These are phyloP conservation scores for Limnephilus auricula DNA, from an alignment of 2,888 invertebrate genomes.

Conservation along the genomic window DNA sequence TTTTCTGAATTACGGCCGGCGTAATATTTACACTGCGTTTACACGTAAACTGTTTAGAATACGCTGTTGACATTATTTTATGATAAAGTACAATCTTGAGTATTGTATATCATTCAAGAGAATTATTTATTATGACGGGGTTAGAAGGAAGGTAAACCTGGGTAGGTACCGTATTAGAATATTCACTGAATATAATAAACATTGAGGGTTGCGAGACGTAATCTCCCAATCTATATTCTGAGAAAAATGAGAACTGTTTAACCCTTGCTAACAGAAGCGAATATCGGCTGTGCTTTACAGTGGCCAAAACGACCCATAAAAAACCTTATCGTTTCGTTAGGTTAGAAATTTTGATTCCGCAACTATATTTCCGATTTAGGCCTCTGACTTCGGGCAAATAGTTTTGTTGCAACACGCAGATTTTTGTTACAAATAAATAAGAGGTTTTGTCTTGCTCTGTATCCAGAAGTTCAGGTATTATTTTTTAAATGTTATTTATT, in stretches of 20 bases:
- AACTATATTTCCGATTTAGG: neutral
- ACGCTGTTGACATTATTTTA: neutral
- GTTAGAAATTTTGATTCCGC: neutral
- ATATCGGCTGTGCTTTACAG: neutral
- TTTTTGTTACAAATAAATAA: too few species aligned
- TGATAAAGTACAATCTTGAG: neutral
- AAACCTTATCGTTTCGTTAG: neutral
- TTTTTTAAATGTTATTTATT: too few species aligned
- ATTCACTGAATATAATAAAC: neutral
- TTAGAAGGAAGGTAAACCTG: neutral
- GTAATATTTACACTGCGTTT: too few species aligned
- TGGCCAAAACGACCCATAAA: neutral
- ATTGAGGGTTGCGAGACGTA: neutral
- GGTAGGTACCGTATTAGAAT: neutral
- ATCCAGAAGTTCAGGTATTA: too few species aligned
- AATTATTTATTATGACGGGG: neutral
- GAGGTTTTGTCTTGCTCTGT: too few species aligned
- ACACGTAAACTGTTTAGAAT: too few species aligned
- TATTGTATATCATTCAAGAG: neutral
- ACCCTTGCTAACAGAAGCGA: neutral
- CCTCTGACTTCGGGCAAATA: neutral
- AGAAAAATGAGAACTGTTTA: conserved; percentile 19
- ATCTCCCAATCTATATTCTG: conserved; percentile 22
- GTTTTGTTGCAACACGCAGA: neutral
- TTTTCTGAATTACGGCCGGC: too few species aligned